phyloP scores from a whole-genome alignment of 2,113 vertebrate genomes.

The Takifugu bimaculatus region DNA sequence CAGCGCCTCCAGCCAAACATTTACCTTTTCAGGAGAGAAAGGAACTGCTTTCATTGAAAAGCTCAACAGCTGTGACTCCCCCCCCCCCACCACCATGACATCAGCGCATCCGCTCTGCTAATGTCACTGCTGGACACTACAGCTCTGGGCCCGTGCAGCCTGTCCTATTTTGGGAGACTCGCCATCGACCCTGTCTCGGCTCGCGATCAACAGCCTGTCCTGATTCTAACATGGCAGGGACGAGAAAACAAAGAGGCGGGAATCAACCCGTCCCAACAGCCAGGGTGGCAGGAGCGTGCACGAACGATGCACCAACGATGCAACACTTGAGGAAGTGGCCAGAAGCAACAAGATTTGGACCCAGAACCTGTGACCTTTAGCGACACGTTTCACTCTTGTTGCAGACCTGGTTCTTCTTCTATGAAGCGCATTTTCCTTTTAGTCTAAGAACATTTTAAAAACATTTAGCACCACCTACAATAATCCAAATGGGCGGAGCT shows the following conservation, averaged over 20 bases:
- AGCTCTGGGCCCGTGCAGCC: not conserved
- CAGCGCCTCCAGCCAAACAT: slow-evolving; percentile 12
- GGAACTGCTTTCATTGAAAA: not conserved
- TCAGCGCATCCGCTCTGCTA: not conserved
- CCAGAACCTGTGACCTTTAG: too few species aligned
- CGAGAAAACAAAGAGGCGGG: not conserved
- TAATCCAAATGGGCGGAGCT: too few species aligned
- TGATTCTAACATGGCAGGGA: slow-evolving; percentile 2
- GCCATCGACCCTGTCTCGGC: slow-evolving; percentile 18
- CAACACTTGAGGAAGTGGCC: too few species aligned
- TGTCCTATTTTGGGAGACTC: slow-evolving; percentile 12
- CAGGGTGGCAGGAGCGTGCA: too few species aligned
- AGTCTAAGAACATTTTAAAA: too few species aligned
- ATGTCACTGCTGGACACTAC: not conserved
- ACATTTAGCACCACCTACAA: too few species aligned
- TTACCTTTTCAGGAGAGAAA: slow-evolving; percentile 14
- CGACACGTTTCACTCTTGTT: too few species aligned
- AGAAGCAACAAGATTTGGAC: too few species aligned
- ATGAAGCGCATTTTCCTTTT: not conserved
- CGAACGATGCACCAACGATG: too few species aligned
- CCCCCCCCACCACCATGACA: accelerated
- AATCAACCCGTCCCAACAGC: not conserved
- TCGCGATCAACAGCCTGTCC: not conserved
- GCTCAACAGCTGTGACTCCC: not conserved
- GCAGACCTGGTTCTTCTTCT: too few species aligned